phyloP scores from a whole-genome alignment of 2,888 invertebrate genomes.

The Hydrotaea cyrtoneurina region DNA sequence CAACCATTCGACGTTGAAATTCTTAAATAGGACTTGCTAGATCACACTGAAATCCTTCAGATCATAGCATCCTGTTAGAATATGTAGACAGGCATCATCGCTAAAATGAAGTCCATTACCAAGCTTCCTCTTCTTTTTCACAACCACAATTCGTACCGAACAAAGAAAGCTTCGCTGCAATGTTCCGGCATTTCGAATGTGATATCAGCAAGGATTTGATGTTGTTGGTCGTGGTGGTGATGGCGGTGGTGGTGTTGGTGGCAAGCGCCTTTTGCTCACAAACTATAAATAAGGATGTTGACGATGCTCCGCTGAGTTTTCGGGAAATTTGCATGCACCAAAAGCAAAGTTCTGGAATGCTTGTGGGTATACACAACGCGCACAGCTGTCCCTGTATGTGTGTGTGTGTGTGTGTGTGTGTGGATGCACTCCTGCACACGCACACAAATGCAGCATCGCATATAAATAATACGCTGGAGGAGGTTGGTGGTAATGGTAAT shows the following conservation, averaged over 20 bases:
- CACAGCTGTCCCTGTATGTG: not conserved
- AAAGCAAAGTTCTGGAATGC: constrained; percentile 62
- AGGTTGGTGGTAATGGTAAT: constrained; percentile 27
- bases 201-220: not conserved
- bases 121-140: not conserved
- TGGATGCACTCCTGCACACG: not conserved
- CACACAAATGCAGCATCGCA: not conserved
- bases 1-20: no score
- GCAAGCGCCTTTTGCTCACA: not conserved
- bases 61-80: no score
- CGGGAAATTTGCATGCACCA: constrained; percentile 52
- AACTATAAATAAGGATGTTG: not conserved
- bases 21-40: no score
- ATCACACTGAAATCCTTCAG: no score
- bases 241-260: no score
- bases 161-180: not conserved
- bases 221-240: no score
- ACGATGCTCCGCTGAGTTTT: constrained; percentile 9
- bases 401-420: not conserved
- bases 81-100: no score
- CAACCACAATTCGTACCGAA: not conserved
- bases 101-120: not conserved
- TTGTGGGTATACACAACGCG: constrained; percentile 51
- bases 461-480: constrained; percentile 36
- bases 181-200: constrained; percentile 13